Evolutionary conservation across 2,113 vertebrate genomes (phyloP).

Genomic region (Chamaetylas fuelleborni): DNA sequence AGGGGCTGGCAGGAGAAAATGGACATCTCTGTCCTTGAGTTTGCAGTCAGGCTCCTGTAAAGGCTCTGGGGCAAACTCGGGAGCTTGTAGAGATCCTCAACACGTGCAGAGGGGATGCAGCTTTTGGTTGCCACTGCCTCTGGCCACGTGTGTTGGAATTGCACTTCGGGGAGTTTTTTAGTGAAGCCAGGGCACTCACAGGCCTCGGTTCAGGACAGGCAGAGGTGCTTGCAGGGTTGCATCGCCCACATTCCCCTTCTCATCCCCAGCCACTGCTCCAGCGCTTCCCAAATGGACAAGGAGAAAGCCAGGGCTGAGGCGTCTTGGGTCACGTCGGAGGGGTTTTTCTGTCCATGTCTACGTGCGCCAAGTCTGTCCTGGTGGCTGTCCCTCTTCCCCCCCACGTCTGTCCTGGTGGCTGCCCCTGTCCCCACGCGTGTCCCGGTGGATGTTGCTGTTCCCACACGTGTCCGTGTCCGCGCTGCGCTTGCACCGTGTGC

Average conservation of each 20-base stretch:
- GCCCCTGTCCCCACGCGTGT: not conserved
- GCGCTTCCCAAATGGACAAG: not conserved
- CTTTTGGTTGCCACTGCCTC: too few species aligned
- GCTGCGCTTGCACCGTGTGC: not conserved
- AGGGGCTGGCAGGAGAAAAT: not conserved
- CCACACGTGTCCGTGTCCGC: not conserved
- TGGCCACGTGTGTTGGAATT: accelerated
- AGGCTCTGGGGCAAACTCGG: not conserved
- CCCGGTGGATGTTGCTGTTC: not conserved
- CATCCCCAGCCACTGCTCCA: not conserved
- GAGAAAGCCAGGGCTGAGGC: not conserved
- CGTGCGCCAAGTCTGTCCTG: not conserved
- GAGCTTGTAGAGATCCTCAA: accelerated
- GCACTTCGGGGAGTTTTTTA: accelerated
- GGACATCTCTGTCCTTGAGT: not conserved
- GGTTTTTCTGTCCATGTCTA: not conserved
- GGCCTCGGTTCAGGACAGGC: not conserved
- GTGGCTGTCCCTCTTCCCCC: not conserved
- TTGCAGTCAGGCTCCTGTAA: not conserved
- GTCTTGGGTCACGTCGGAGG: not conserved
- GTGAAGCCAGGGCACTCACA: accelerated
- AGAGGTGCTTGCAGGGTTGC: not conserved
- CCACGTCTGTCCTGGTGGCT: not conserved
- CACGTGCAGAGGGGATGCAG: accelerated
- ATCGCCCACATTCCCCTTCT: accelerated